Base-by-base conservation (phyloP, 2,797 vertebrate species). In the Hephaestus fuliginosus region DNA sequence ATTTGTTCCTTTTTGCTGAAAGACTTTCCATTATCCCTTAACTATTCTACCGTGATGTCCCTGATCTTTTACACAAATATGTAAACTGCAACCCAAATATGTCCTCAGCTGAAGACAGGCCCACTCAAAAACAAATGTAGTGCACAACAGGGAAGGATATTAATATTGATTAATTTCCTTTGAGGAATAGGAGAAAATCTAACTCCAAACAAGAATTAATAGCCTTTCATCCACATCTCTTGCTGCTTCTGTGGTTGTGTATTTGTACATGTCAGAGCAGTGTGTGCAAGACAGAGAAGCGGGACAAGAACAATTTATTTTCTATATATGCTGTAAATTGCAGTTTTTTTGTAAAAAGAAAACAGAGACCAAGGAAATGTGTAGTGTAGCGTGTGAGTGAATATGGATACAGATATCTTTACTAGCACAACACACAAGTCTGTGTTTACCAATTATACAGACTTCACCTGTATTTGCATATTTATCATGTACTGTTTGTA, bases 131-230 rank as follows among this genome's bases (percentile, higher is more conserved):
- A 58, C 22, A 83, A 74, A 74, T 46, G 43, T 5, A 62, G 36
- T 1, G 7, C 49, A 63, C 36, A 68, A 46, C 55, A 52, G 53
- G 22, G 63, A 36, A 46, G 30, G 48, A 79, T 53, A 77, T 85
- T 74, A 79, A 83, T 89, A 83, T 76, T 86, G 30, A 89, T 89
- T 76, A 0, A 77, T 75, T 63, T 78, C 52, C 64, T 68, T 63
- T 64, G 63, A 46, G 33, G 61, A 82, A n/a, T 15, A 10, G 43
- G 62, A 80, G 43, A 62, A 81, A 85, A 60, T 43, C 41, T 43
- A 53, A 67, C 22, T 75, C 63, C 51, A 79, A 73, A 80, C 33
- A 75, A 80, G 58, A 80, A 81, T 87, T 57, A 80, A 81, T 70
- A 30, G 52, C 28, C 13, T 68, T 55, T 64, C 41, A 62, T 81